Evolutionary conservation across 2,113 vertebrate genomes (phyloP).

Genomic region (Pogonocichla stellata): DNA sequence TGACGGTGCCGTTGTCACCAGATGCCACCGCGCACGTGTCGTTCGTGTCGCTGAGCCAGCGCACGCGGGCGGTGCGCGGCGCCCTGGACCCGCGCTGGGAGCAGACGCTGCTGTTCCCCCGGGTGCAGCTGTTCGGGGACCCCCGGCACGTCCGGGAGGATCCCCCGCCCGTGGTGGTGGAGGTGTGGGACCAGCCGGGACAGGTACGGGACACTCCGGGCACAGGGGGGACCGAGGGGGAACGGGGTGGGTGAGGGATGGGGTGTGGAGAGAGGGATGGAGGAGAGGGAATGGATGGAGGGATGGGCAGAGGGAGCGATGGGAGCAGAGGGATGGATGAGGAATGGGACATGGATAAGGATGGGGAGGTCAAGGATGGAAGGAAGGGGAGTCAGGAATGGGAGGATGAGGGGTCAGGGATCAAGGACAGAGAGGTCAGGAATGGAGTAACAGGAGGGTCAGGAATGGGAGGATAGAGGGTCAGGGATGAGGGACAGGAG

Average conservation of each 20-base stretch:
- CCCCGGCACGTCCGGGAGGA: constrained; percentile 1
- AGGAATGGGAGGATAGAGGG: no score
- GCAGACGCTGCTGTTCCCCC: constrained; percentile 68
- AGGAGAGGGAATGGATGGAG: no score
- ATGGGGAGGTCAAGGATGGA: no score
- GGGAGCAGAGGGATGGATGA: no score
- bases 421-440: no score
- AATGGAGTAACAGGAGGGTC: no score
- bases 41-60: constrained; percentile 65
- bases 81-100: constrained; percentile 67
- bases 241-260: neutral
- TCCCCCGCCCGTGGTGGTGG: constrained; percentile 60
- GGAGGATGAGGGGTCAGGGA: no score
- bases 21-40: constrained; percentile 48
- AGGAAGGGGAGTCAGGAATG: no score
- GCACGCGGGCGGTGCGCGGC: neutral
- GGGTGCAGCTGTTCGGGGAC: constrained; percentile 66
- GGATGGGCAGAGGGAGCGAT: no score
- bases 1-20: neutral
- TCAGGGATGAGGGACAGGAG: no score
- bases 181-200: constrained; percentile 53
- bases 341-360: neutral
- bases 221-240: no score
- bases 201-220: neutral
- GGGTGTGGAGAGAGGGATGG: no score